These are phyloP conservation scores for Pelodytes ibericus DNA, from an alignment of 2,797 vertebrate species.

Conservation along the genomic window DNA sequence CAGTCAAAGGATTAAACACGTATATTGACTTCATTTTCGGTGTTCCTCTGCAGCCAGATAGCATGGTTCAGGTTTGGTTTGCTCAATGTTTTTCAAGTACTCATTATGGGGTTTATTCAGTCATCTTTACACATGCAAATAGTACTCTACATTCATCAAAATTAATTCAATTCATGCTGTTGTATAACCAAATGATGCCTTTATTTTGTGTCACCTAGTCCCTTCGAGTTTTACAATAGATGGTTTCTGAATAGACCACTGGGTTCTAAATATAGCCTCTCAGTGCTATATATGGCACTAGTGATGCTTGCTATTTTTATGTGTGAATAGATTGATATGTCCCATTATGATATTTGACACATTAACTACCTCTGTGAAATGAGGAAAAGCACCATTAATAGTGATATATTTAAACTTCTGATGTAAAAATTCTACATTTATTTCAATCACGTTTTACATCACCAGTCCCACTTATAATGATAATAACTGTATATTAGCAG, in stretches of 20 bases:
- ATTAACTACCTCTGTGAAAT: background rate
- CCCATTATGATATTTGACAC: background rate
- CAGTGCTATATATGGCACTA: background rate
- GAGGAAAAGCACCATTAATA: background rate
- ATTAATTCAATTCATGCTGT: background rate
- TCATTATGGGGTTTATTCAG: no score
- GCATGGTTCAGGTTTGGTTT: no score
- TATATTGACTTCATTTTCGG: no score
- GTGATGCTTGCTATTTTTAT: background rate
- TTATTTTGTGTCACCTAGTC: no score
- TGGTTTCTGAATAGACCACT: background rate
- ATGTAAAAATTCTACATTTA: background rate
- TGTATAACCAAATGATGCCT: background rate
- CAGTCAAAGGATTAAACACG: no score
- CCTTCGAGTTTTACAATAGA: background rate
- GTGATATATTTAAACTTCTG: conserved; percentile 2
- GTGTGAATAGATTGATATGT: background rate
- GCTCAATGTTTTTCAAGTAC: no score
- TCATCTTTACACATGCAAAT: background rate
- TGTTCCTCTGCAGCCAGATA: no score
- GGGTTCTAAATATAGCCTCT: background rate
- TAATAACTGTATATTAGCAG: background rate
- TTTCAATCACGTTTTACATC: background rate
- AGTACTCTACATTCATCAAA: background rate
- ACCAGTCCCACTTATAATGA: background rate